phyloP scores from a whole-genome alignment of 2,113 vertebrate genomes.

The Ammodytes marinus region DNA sequence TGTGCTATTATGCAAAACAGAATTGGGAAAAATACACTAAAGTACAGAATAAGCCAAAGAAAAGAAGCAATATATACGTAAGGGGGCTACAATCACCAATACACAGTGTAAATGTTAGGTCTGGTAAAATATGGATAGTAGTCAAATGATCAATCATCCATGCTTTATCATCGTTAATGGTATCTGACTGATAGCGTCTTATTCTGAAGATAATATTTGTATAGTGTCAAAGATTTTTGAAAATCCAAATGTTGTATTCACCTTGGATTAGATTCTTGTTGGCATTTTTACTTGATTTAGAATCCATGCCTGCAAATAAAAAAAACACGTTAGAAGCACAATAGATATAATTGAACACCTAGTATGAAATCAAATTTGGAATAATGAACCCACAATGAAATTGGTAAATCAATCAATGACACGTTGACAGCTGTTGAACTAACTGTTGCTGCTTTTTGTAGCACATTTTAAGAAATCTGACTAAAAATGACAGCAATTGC shows the following conservation, averaged over 20 bases:
- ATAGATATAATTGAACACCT: not conserved
- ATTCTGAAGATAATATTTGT: not conserved
- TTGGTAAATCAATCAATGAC: not conserved
- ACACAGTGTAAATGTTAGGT: not conserved
- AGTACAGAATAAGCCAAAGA: not conserved
- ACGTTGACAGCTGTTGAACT: not conserved
- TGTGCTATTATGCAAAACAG: not conserved
- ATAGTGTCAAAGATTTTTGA: not conserved
- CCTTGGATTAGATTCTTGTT: slow-evolving; percentile 94
- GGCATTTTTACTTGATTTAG: slow-evolving; percentile 84
- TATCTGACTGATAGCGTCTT: not conserved
- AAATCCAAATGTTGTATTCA: slow-evolving; percentile 65
- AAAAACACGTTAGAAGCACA: not conserved
- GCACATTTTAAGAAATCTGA: not conserved
- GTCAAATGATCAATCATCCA: not conserved
- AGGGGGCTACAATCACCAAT: not conserved
- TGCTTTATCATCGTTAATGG: not conserved
- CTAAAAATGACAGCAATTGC: not conserved
- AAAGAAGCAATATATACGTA: not conserved
- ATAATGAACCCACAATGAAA: not conserved
- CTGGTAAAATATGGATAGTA: not conserved
- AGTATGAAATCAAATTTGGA: too few species aligned
- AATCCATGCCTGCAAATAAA: slow-evolving; percentile 89
- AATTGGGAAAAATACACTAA: not conserved
- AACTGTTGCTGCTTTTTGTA: not conserved